Evolutionary conservation across 2,888 invertebrate genomes (phyloP), one percentile per base, ranked within the genome.

Genomic region (Sarcophaga carnaria): DNA sequence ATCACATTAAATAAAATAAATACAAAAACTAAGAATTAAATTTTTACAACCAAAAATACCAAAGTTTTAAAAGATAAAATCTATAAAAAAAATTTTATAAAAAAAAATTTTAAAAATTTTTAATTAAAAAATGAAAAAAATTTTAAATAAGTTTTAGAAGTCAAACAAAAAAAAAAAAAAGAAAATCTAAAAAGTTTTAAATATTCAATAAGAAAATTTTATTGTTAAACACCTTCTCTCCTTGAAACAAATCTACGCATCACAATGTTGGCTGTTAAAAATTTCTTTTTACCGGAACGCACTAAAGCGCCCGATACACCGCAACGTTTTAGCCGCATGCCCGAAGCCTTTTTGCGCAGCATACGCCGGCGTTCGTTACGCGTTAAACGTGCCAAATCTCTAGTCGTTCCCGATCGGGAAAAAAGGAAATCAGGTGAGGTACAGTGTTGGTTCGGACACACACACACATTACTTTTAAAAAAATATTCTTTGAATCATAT

Each of bases 381-480:
- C 88, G 96, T 96, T 63, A 96, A 96, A 93, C 95, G 96, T 90
- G 96, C 96, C 89, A 96, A 96, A 93, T 96, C 96, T 85, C 94
- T 96, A 90, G 96, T 96, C 47, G 94, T 96, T 66, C 91, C 93
- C 80, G 95, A 96, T 88, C 95, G 95, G 88, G 96, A 96, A 93
- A 97, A 96, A 93, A 94, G 96, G 92, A 97, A 97, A 94, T 96
- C 96, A 93, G 96, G 96, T 97, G 95, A 96, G 96, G 90, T 90
- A 90, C 82, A 88, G 90, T 90, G 90, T 90, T 90, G 89, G 86
- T 27, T 63, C 22, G 54, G 14, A 25, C 27, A 12, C 27, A 59
- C 54, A 64, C 0, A 37, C 2, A 10, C 10, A 37, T 37, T 37
- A 10, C 8, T 37, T 37, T 37, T 8, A 37, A 37, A 37, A 37